These are phyloP conservation scores for Drosophila watanabei DNA, from an alignment of 1,140 invertebrate genomes.

Conservation along the genomic window DNA sequence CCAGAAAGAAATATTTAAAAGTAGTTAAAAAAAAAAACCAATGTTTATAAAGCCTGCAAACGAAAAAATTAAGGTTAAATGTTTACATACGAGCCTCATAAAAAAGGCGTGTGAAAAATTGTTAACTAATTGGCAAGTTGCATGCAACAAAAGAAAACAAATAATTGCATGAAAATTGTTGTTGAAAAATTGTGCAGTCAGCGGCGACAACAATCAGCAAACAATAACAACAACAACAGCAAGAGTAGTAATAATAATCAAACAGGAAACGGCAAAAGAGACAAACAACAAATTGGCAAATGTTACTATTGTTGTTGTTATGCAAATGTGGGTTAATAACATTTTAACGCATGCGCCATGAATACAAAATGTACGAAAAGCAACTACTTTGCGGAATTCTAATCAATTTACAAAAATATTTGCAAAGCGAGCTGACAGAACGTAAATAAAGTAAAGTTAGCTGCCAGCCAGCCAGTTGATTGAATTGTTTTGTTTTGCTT, in stretches of 20 bases:
- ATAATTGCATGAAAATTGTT: slow-evolving; percentile 75
- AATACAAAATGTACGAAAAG: slow-evolving; percentile 46
- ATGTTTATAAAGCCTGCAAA: neutral
- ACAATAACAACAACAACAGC: slow-evolving; percentile 33
- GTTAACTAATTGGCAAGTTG: slow-evolving; percentile 74
- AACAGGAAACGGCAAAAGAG: slow-evolving; percentile 71
- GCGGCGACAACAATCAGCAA: slow-evolving; percentile 18
- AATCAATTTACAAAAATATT: slow-evolving; percentile 35
- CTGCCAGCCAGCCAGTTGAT: slow-evolving; percentile 16
- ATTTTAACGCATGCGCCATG: slow-evolving; percentile 74
- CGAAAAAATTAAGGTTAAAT: slow-evolving; percentile 77
- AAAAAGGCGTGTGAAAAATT: slow-evolving; percentile 80
- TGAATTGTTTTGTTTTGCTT: slow-evolving; percentile 32
- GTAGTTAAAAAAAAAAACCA: neutral
- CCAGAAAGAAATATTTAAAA: neutral
- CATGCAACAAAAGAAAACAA: slow-evolving; percentile 58
- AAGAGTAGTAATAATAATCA: slow-evolving; percentile 43
- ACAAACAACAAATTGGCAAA: slow-evolving; percentile 70
- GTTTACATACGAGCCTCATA: slow-evolving; percentile 76
- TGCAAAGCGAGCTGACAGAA: slow-evolving; percentile 18
- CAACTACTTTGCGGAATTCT: slow-evolving; percentile 32
- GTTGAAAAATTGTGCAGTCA: slow-evolving; percentile 63
- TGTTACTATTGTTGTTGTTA: slow-evolving; percentile 52
- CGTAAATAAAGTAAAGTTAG: slow-evolving; percentile 26
- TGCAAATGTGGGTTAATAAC: slow-evolving; percentile 83